Evolutionary conservation across 2,113 vertebrate genomes (phyloP).

Genomic region (Nestor notabilis): DNA sequence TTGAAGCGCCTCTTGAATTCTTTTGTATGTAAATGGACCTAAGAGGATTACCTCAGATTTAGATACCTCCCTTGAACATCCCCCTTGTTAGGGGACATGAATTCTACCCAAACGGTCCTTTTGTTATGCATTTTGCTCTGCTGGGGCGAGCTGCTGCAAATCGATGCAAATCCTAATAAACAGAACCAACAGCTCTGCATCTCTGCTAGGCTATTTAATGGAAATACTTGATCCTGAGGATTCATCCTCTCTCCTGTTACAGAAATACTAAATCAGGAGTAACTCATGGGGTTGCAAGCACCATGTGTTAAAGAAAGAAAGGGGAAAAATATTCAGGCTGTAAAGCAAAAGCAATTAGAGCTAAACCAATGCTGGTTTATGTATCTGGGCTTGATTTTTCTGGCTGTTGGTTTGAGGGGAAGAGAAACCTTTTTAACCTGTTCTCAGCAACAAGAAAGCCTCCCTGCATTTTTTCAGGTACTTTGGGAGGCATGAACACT

Average conservation of each 20-base stretch:
- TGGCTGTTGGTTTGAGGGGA: neutral
- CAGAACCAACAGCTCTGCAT: neutral
- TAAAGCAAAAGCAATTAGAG: neutral
- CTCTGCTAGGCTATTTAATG: neutral
- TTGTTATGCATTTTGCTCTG: neutral
- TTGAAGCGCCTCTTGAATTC: neutral
- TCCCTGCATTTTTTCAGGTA: neutral
- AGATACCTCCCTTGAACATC: neutral
- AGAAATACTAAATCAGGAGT: neutral
- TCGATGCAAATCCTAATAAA: neutral
- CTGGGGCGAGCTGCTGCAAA: neutral
- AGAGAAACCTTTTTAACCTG: neutral
- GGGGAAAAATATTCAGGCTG: neutral
- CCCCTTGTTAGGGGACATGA: neutral
- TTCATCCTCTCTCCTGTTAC: neutral
- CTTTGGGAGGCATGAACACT: neutral
- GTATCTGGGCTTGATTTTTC: neutral
- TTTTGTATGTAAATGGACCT: neutral
- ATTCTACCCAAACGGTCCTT: neutral
- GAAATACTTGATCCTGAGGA: neutral
- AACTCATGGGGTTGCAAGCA: neutral
- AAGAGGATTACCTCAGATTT: conserved; percentile 28
- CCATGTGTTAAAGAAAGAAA: neutral
- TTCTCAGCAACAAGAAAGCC: neutral
- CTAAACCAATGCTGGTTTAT: neutral